phyloP scores from a whole-genome alignment of 2,797 vertebrate genomes.

The Poeciliopsis gracilis region DNA sequence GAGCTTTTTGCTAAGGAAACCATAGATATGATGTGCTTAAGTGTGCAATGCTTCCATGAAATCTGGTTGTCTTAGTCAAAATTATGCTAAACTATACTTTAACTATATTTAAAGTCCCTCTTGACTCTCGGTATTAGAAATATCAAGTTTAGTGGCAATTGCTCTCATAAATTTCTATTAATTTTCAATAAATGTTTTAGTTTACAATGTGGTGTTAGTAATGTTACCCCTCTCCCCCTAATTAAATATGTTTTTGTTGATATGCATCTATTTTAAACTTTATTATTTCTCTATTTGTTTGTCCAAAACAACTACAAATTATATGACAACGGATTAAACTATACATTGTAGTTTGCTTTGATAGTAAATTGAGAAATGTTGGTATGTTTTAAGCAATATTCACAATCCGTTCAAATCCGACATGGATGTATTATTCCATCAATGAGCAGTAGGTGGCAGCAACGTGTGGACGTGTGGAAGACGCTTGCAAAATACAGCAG shows the following conservation, averaged over 20 bases:
- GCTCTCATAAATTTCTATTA: background rate
- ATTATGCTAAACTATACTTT: background rate
- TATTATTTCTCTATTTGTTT: background rate
- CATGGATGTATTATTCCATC: background rate
- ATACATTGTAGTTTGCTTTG: background rate
- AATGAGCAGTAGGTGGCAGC: conserved; percentile 28
- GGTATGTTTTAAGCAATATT: background rate
- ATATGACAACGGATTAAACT: background rate
- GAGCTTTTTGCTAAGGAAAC: background rate
- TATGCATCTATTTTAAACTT: background rate
- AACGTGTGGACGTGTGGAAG: background rate
- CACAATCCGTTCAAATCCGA: background rate
- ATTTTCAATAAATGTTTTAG: background rate
- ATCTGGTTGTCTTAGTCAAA: background rate
- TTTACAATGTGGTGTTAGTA: background rate
- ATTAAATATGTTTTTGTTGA: background rate
- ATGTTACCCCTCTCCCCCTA: fast-evolving
- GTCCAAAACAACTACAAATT: background rate
- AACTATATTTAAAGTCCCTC: background rate
- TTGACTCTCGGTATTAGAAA: background rate
- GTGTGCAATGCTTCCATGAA: background rate
- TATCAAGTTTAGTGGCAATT: background rate
- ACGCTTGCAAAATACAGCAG: background rate
- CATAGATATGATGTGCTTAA: background rate
- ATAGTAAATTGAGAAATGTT: background rate